Percentiles rank a stretch among this genome's conserved stretches.
These are phyloP conservation scores for Nerophis lumbriciformis DNA, from an alignment of 2,113 vertebrate genomes.

Conservation along the genomic window DNA sequence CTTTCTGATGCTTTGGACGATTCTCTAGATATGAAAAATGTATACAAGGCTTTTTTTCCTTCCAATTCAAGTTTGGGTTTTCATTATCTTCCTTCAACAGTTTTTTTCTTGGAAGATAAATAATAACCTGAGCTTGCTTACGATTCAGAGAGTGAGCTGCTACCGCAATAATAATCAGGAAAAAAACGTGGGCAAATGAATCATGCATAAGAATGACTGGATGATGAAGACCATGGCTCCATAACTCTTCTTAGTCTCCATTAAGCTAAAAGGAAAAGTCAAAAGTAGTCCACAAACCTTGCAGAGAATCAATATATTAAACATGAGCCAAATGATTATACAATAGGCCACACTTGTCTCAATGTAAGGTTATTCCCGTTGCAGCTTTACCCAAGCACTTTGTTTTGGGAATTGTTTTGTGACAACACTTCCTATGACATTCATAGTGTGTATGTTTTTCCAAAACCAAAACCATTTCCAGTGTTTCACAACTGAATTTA, in stretches of 20 bases:
- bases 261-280: slow-evolving; percentile 2
- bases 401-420: slow-evolving; percentile 35
- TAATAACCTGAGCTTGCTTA: background rate
- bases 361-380: slow-evolving; percentile 48
- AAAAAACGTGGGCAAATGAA: slow-evolving; percentile 8
- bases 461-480: too few relatives aligned
- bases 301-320: slow-evolving; percentile 25
- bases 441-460: too few relatives aligned
- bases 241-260: slow-evolving; percentile 1
- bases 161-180: background rate
- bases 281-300: slow-evolving; percentile 12
- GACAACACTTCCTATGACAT: too few relatives aligned
- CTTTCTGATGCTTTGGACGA: background rate
- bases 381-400: slow-evolving; percentile 32
- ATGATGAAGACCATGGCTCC: background rate
- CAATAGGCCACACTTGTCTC: slow-evolving; percentile 54
- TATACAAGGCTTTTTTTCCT: background rate
- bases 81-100: background rate
- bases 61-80: slow-evolving; percentile 1
- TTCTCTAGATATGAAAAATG: background rate
- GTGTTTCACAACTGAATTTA: too few relatives aligned
- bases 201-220: slow-evolving; percentile 1
- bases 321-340: slow-evolving; percentile 37
- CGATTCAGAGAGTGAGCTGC: background rate
- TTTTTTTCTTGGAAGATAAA: background rate